Base-by-base conservation (phyloP, 2,113 vertebrate genomes). In the Holacanthus passer region DNA sequence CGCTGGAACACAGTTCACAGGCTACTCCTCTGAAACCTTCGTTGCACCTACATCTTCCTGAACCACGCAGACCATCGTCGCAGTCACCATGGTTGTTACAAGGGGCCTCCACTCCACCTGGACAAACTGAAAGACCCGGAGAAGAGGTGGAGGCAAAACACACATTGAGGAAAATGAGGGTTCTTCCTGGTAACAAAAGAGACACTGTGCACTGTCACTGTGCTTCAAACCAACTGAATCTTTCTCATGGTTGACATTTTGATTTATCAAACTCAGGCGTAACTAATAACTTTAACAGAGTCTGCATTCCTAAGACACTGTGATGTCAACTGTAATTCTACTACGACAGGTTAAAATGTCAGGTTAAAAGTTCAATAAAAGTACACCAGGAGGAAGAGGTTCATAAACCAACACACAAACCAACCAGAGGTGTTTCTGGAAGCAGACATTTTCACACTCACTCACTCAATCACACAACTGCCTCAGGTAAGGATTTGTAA, bases 91-190 rank as follows among this genome's bases (percentile, higher is more conserved):
- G 95, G 47, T 91, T 82, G 19, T 88, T 64, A 65, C 98, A 99
- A 0, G 97, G 97, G 0, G 94, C 92, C 79, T 96, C 95, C 55
- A 96, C 63, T 2, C 97, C 97, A 0, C 98, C 98, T 0, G 97
- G 96, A 77, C 97, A 99, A 0, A 90, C 97, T 98, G 92, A 62
- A 35, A 71, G 24, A 73, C 20, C 62, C 1, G 50, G 8, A 14
- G 7, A 53, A 4, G 13, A 7, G 16, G 12, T 17, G 14, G n/a
- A 62, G 16, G 43, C 12, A 65, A 52, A 24, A 32, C 29, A 41
- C 1, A 39, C 9, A 58, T 7, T 22, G 10, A 27, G 16, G 17
- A 78, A 16, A 50, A 20, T 10, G 8, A 27, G 14, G n/a, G 12
- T 0, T 27, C n/a, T 27, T 43, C 7, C 43, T 19, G 16, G 24